Evolutionary conservation across 2,113 vertebrate species (phyloP).

Genomic region (Carettochelys insculpta): DNA sequence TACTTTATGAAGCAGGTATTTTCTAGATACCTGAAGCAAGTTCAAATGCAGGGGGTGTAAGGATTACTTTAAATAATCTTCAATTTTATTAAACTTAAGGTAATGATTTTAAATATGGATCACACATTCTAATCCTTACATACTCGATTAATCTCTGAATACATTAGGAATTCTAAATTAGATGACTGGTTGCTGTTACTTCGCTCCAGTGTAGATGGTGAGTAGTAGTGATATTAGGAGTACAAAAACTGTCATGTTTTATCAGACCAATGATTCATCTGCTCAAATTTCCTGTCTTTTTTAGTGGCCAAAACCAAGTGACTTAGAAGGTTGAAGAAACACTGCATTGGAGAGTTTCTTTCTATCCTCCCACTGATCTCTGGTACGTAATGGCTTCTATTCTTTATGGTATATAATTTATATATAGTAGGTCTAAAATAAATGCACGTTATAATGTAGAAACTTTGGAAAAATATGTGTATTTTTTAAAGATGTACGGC

Average conservation of each 20-base stretch:
- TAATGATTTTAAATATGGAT: not conserved
- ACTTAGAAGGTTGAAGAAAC: not conserved
- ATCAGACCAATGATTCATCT: not conserved
- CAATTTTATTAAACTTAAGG: not conserved
- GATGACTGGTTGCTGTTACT: not conserved
- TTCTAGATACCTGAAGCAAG: not conserved
- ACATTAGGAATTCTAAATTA: not conserved
- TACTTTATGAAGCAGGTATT: not conserved
- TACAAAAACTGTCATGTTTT: not conserved
- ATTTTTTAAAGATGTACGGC: fast-evolving
- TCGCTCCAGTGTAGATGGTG: not conserved
- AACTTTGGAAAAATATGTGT: not conserved
- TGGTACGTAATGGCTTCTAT: not conserved
- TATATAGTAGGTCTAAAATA: not conserved
- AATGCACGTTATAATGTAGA: not conserved
- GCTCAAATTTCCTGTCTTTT: not conserved
- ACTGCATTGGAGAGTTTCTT: not conserved
- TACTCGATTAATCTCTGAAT: not conserved
- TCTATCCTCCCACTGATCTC: not conserved
- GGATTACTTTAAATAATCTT: not conserved
- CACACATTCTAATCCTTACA: fast-evolving
- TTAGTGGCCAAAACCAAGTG: fast-evolving
- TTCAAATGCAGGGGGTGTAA: too few relatives aligned
- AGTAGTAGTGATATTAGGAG: not conserved
- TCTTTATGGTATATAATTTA: not conserved